phyloP scores from a whole-genome alignment of 2,113 vertebrate species.

The Accipiter virgatus region DNA sequence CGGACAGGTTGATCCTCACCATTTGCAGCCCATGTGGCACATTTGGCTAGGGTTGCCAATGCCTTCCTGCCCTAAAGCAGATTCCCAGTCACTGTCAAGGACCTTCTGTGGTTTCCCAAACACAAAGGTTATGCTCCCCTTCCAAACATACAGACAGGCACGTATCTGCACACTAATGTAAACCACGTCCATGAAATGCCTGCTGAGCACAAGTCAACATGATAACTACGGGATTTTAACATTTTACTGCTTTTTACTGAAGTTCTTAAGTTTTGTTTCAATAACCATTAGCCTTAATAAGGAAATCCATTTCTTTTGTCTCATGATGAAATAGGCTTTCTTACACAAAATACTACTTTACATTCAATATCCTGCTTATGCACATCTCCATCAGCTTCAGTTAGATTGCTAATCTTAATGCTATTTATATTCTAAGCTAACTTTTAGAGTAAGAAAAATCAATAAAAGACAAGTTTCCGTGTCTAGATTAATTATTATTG shows the following conservation, averaged over 20 bases:
- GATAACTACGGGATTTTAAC: not conserved
- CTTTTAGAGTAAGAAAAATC: not conserved
- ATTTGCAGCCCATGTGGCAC: accelerated
- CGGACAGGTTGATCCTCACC: not conserved
- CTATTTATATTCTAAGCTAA: not conserved
- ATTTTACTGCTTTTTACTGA: not conserved
- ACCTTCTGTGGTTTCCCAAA: not conserved
- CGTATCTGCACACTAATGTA: not conserved
- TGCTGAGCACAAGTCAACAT: not conserved
- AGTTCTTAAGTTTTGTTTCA: not conserved
- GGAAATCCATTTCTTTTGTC: not conserved
- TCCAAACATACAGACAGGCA: not conserved
- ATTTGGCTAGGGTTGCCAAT: not conserved
- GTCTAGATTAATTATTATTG: not conserved
- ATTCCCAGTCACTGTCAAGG: not conserved
- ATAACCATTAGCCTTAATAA: not conserved
- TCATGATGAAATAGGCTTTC: not conserved
- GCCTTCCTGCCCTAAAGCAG: not conserved
- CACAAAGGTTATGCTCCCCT: not conserved
- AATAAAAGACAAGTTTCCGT: not conserved
- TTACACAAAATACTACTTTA: not conserved
- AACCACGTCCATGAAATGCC: not conserved
- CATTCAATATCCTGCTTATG: not conserved
- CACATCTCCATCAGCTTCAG: not conserved
- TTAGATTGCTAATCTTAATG: not conserved